Evolutionary conservation across 2,888 invertebrate species (phyloP).

Genomic region (Xylota sylvarum): DNA sequence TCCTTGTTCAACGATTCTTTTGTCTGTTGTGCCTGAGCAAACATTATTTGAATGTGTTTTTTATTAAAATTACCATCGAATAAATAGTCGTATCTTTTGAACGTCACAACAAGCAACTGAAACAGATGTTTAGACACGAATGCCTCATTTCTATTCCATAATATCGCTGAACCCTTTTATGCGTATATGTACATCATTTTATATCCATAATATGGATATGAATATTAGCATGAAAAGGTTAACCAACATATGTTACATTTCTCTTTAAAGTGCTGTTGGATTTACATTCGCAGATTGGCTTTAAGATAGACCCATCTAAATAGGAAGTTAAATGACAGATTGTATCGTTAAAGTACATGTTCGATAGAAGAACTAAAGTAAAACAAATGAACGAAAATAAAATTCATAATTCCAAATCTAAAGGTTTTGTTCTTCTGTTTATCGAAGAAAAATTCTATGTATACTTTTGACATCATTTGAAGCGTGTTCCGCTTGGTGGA

Average conservation of each 20-base stretch:
- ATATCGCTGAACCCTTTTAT: constrained; percentile 1
- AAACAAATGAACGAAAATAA: no score
- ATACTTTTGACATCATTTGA: no score
- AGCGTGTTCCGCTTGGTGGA: no score
- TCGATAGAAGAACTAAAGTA: no score
- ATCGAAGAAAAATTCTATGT: no score
- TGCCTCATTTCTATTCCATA: constrained; percentile 8
- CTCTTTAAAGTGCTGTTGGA: neutral
- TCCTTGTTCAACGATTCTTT: neutral
- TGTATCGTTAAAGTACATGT: no score
- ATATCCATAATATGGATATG: neutral
- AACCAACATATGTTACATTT: neutral
- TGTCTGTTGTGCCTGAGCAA: neutral
- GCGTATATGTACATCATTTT: neutral
- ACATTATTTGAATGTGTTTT: neutral
- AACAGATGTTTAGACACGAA: constrained; percentile 8
- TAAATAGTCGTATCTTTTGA: neutral
- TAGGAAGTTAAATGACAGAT: no score
- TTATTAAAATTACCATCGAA: neutral
- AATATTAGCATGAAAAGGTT: constrained; percentile 10
- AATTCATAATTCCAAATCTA: no score
- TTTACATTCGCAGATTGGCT: neutral
- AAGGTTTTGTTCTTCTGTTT: no score
- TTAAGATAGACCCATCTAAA: neutral
- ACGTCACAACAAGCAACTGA: neutral